Evolutionary conservation across 1,140 invertebrate genomes (phyloP), one percentile per base, ranked within the genome.

Genomic region (Euura saliciscinereae): DNA sequence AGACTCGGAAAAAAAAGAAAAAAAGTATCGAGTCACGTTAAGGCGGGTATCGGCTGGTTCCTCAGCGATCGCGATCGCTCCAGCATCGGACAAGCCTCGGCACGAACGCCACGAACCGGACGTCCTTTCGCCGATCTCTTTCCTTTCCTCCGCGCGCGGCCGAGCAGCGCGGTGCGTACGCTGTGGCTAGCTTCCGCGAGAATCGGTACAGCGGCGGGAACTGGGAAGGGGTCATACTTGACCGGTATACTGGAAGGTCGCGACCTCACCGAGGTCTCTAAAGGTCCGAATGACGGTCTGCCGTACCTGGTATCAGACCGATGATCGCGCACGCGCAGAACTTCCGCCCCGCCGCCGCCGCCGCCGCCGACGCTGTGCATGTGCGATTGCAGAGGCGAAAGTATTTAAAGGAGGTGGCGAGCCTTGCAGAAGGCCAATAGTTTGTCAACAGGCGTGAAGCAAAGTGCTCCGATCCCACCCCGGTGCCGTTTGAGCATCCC

Each of bases 191-290:
- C 76, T 79, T 79, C 78, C 78, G 78, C 69, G 75, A 79, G 76
- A 75, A 75, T 72, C 43, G 44, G 11, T n/a, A 68, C 64, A 43
- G 28, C 67, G 6, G 28, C 66, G 68, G 59, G n/a, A 8, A 6
- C 43, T 51, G 28, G 66, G 13, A 66, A 45, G 71, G 59, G 45
- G 72, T 79, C 75, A 81, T 73, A 84, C 80, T 85, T 84, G 83
- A 85, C 79, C 80, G 82, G 83, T 78, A 85, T 86, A 83, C 73
- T 72, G 76, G 83, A 86, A 86, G 85, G 85, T 83, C 83, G 76
- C 77, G 80, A 85, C 82, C 84, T 81, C 78, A 79, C 70, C 75
- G 78, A 80, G 79, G 81, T 83, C 76, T 71, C 77, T 74, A 71
- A 44, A 44, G 28, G 66, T 43, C 42, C 66, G 66, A 8, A 10